Percentiles rank a stretch among this genome's conserved stretches.
These are phyloP conservation scores for Andrena flavipes DNA, from an alignment of 2,888 invertebrate species.

Conservation along the genomic window DNA sequence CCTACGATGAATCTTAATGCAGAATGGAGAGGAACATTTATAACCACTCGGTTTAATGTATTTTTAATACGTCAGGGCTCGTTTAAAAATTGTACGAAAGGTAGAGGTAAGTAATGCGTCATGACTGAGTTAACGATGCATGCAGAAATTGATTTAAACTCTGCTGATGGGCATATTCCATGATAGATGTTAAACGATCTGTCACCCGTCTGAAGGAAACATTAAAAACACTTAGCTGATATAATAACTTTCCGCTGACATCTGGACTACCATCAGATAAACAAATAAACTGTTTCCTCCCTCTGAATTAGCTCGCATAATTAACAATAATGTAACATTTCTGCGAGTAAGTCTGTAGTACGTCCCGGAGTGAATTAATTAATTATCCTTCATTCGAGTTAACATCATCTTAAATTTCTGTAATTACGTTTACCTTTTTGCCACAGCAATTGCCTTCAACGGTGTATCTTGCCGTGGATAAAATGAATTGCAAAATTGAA, in stretches of 20 bases:
- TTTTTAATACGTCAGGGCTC: not conserved
- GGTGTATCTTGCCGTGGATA: not conserved
- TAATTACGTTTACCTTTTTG: slow-evolving; percentile 19
- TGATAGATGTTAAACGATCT: slow-evolving; percentile 31
- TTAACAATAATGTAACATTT: not conserved
- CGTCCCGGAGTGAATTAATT: slow-evolving; percentile 7
- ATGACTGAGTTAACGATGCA: slow-evolving; percentile 44
- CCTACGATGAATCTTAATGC: slow-evolving; percentile 9
- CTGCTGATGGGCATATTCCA: not conserved
- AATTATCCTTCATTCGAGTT: slow-evolving; percentile 23
- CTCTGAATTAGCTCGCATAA: not conserved
- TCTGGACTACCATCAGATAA: too few relatives aligned
- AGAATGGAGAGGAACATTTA: slow-evolving; percentile 10
- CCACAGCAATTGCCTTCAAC: not conserved
- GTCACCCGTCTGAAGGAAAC: not conserved
- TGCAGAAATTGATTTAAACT: slow-evolving; percentile 43
- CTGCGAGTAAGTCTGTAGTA: not conserved
- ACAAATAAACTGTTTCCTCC: too few relatives aligned
- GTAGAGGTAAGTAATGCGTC: slow-evolving; percentile 35
- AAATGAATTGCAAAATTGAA: not conserved
- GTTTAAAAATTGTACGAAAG: not conserved
- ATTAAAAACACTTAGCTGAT: slow-evolving; percentile 16
- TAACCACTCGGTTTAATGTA: slow-evolving; percentile 7
- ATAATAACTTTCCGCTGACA: not conserved
- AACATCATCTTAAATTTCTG: not conserved